phyloP scores from a whole-genome alignment of 1,140 invertebrate genomes.

The Yoshiicerus persimilis region DNA sequence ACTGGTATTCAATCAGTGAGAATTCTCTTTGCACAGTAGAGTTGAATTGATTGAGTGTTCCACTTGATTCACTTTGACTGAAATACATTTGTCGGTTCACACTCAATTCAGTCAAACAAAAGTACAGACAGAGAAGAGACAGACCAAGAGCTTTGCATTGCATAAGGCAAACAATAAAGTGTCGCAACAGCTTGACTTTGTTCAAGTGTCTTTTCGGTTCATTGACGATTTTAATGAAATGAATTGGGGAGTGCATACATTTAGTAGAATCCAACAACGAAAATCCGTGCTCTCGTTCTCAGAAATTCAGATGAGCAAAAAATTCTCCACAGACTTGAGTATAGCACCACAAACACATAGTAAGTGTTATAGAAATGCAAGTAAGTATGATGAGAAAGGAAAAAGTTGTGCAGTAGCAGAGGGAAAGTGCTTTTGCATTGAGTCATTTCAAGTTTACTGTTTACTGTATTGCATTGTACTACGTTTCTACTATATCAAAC shows the following conservation, averaged over 20 bases:
- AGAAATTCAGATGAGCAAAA: not conserved
- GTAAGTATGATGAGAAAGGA: not conserved
- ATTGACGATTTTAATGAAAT: not conserved
- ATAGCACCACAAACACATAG: not conserved
- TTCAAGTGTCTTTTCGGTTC: not conserved
- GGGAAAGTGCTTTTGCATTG: not conserved
- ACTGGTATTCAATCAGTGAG: not conserved
- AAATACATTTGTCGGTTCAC: not conserved
- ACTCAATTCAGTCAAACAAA: not conserved
- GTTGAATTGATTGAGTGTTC: not conserved
- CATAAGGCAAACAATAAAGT: not conserved
- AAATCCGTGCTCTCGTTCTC: not conserved
- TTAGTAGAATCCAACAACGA: not conserved
- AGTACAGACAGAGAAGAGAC: too few species aligned
- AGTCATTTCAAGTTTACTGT: not conserved
- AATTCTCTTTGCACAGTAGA: not conserved
- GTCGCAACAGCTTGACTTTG: not conserved
- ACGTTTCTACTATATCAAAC: not conserved
- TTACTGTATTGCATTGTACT: not conserved
- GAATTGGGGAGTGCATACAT: not conserved
- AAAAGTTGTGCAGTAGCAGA: not conserved
- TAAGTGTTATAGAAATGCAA: not conserved
- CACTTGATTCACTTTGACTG: not conserved
- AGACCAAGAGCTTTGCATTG: not conserved
- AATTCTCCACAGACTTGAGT: not conserved